These are phyloP conservation scores for Pelobates fuscus DNA, from an alignment of 2,113 vertebrate species.

Conservation along the genomic window DNA sequence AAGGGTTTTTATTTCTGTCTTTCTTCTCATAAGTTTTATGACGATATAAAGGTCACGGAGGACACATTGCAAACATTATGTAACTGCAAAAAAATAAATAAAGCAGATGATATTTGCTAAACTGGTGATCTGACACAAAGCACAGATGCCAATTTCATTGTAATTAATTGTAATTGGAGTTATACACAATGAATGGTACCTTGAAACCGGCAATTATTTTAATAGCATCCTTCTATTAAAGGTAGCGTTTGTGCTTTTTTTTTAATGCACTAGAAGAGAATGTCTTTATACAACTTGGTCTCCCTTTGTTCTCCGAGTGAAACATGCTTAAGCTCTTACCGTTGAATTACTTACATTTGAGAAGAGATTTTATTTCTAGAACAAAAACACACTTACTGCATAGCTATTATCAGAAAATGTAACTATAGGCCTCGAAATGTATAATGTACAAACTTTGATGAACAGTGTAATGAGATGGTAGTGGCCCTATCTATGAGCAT, in stretches of 20 bases:
- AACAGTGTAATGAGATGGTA: too few relatives aligned
- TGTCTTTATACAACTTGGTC: background rate
- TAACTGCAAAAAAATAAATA: background rate
- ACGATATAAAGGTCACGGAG: too few relatives aligned
- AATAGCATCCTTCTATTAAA: background rate
- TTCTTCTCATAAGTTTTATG: too few relatives aligned
- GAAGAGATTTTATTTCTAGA: background rate
- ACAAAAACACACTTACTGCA: background rate
- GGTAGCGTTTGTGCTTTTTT: background rate
- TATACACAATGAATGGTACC: background rate
- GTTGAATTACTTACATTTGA: background rate
- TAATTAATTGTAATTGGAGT: background rate
- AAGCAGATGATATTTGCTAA: background rate
- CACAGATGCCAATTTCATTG: background rate
- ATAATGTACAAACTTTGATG: too few relatives aligned
- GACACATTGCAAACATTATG: background rate
- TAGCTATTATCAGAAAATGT: background rate
- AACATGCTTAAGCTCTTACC: background rate
- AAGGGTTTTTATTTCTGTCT: too few relatives aligned
- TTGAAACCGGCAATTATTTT: background rate
- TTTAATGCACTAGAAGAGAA: background rate
- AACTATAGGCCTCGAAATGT: too few relatives aligned
- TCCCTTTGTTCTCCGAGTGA: background rate
- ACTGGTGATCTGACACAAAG: background rate
- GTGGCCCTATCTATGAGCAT: too few relatives aligned